These are phyloP conservation scores for Phengaris alcon DNA, from an alignment of 2,888 invertebrate genomes.

Conservation along the genomic window DNA sequence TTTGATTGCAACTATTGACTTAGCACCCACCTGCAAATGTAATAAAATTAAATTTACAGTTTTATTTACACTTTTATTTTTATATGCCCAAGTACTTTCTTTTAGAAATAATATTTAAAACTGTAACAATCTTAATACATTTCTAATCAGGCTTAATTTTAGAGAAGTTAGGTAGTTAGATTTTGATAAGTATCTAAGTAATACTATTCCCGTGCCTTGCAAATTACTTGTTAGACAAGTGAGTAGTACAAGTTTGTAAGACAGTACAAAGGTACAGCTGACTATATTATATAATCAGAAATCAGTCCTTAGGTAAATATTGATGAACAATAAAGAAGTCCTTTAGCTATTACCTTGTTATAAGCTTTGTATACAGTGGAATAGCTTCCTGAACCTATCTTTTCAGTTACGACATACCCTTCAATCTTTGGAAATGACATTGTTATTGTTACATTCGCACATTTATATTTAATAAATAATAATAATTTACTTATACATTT, in stretches of 20 bases:
- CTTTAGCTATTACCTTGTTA: conserved; percentile 73
- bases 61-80: background rate
- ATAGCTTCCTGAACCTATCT: conserved; percentile 90
- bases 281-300: too few relatives aligned
- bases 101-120: too few relatives aligned
- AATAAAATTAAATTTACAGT: background rate
- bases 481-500: background rate
- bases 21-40: conserved; percentile 73
- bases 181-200: too few relatives aligned
- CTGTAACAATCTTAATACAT: too few relatives aligned
- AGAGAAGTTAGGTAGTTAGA: too few relatives aligned
- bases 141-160: too few relatives aligned
- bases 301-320: background rate
- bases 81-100: too few relatives aligned
- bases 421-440: conserved; percentile 81
- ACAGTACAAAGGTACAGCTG: background rate
- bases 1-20: conserved; percentile 88
- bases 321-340: background rate
- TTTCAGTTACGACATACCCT: conserved; percentile 85
- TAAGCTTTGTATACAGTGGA: conserved; percentile 91
- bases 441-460: conserved; percentile 31
- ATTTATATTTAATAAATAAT: background rate
- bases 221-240: too few relatives aligned
- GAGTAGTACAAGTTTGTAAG: too few relatives aligned
- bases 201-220: too few relatives aligned